Base-by-base conservation (phyloP, 2,888 invertebrate genomes). In the Drosophila imparisetae region DNA sequence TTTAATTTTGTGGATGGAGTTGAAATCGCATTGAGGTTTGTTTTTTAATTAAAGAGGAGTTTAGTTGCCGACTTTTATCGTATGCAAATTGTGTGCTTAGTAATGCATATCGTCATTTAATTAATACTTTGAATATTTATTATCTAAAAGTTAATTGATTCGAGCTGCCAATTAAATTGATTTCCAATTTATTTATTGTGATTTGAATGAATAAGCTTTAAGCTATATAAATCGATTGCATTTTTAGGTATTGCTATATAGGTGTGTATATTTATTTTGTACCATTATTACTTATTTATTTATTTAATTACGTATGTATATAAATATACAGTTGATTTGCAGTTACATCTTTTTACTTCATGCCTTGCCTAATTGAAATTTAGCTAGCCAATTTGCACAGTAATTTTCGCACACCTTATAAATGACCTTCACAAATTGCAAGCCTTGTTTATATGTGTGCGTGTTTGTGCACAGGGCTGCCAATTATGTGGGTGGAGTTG, bases 401-500 rank as follows among this genome's bases (percentile, higher is more conserved):
- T 6, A 18, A 40, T 40, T 38, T 55, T 38, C 13, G 38, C 55
- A 13, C 24, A 27, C 1, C 18, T 24, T 15, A 4, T 7, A 32
- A 57, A 29, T 69, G 59, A 70, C 59, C 70, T 71, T 57, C 54
- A 29, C 29, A 29, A 29, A 34, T 38, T 34, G 48, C 21, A 59
- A 29, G 34, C 34, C 24, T 15, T 21, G 10, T 32, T 8, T 13
- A 32, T 40, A 34, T 45, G 48, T 60, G 65, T 27, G 34, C 21
- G 53, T 55, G 24, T 21, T 21, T 32, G 36, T 64, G 75, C 48
- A 61, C 71, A 66, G 61, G 60, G 29, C 63, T 49, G 45, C 24
- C 75, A 88, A 85, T 90, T 86, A 86, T 80, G 89, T 83, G 91
- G 91, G 91, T 92, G 91, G 91, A 91, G 90, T 91, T 86, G 79